These are phyloP conservation scores for Branchinecta sandiegonensis DNA, from an alignment of 2,888 invertebrate genomes.

Conservation along the genomic window DNA sequence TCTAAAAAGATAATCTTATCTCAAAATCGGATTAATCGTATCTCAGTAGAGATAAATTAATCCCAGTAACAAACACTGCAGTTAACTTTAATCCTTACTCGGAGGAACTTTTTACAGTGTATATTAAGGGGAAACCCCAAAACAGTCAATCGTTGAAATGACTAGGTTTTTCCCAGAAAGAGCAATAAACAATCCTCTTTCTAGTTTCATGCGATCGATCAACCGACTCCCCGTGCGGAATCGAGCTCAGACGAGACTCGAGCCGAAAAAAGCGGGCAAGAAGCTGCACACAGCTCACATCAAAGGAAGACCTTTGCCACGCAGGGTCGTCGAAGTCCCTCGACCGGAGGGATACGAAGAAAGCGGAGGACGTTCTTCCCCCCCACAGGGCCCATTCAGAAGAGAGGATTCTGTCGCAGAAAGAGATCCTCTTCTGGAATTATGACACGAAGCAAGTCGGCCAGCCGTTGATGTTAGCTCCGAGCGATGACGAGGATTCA, in stretches of 20 bases:
- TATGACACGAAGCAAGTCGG: neutral
- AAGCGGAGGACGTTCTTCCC: neutral
- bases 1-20: no score
- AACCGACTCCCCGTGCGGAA: no score
- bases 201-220: no score
- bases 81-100: no score
- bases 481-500: slow-evolving; percentile 30
- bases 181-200: no score
- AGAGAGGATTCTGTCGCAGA: slow-evolving; percentile 14
- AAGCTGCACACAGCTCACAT: slow-evolving; percentile 21
- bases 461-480: slow-evolving; percentile 23
- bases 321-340: slow-evolving; percentile 19
- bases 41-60: no score
- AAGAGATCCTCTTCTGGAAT: neutral
- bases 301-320: slow-evolving; percentile 18
- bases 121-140: no score
- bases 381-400: neutral
- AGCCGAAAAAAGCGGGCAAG: slow-evolving; percentile 20
- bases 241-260: slow-evolving; percentile 16
- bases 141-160: no score
- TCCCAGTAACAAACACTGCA: no score
- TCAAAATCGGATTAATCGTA: no score
- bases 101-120: no score
- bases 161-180: no score
- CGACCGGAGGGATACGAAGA: slow-evolving; percentile 12